These are phyloP conservation scores for Strongylocentrotus purpuratus DNA, from an alignment of 35 echinoderm and acorn worm species.

Conservation along the genomic window DNA sequence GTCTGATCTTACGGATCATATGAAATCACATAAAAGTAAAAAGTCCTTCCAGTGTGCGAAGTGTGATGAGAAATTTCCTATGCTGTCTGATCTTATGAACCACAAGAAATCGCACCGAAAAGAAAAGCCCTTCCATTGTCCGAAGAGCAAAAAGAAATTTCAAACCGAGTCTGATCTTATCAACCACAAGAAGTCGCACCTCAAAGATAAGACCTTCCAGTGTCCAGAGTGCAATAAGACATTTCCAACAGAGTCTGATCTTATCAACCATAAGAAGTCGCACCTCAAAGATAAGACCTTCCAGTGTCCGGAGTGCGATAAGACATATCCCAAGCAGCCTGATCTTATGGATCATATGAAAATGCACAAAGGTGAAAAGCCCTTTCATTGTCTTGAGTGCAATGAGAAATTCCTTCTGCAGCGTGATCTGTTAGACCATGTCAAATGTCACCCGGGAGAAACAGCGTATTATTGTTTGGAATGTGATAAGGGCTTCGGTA, in stretches of 20 bases:
- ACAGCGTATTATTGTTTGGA: not conserved
- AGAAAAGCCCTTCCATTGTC: not conserved
- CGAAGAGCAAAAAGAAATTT: not conserved
- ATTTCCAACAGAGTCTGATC: not conserved
- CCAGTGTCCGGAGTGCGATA: not conserved
- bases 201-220: not conserved
- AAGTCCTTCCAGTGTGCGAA: not conserved
- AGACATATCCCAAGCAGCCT: not conserved
- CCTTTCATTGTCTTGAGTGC: not conserved
- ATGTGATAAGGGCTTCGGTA: not conserved
- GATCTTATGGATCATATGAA: not conserved
- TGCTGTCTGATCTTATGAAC: not conserved
- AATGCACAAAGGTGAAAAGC: not conserved
- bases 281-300: not conserved
- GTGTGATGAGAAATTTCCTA: not conserved
- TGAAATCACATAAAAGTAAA: not conserved
- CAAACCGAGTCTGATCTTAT: not conserved
- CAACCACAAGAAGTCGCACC: too few species aligned
- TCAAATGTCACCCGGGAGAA: not conserved
- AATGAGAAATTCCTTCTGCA: not conserved
- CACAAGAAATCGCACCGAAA: not conserved
- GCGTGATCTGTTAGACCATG: not conserved
- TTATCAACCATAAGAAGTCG: not conserved
- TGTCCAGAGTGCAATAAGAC: not conserved
- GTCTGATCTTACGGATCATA: not conserved